These are phyloP conservation scores for Andrena bicolor DNA, from an alignment of 2,888 invertebrate genomes.

Conservation along the genomic window DNA sequence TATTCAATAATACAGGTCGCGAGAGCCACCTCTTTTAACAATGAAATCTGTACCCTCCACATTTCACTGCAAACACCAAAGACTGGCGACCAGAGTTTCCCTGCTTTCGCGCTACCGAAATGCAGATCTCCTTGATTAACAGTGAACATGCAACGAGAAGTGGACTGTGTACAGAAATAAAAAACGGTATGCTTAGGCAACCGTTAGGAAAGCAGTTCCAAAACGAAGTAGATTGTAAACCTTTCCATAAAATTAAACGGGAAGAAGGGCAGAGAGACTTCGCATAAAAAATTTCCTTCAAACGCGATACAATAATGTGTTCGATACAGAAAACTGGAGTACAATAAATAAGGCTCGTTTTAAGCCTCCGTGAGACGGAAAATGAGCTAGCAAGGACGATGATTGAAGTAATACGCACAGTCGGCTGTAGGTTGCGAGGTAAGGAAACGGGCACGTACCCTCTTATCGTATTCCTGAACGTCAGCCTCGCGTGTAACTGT, in stretches of 20 bases:
- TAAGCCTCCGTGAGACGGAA: slow-evolving; percentile 34
- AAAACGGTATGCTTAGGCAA: too few species aligned
- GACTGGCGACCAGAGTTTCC: neutral
- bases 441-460: slow-evolving; percentile 69
- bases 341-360: slow-evolving; percentile 1
- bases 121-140: neutral
- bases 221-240: too few species aligned
- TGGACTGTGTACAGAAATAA: neutral
- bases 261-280: too few species aligned
- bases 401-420: slow-evolving; percentile 62
- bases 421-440: slow-evolving; percentile 64
- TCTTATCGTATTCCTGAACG: slow-evolving; percentile 83
- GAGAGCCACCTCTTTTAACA: too few species aligned
- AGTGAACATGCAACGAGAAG: neutral
- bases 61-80: neutral
- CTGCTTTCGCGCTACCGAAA: neutral
- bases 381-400: slow-evolving; percentile 41
- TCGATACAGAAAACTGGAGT: neutral
- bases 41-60: neutral
- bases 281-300: neutral
- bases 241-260: too few species aligned
- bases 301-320: neutral
- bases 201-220: neutral
- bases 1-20: too few species aligned
- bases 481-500: slow-evolving; percentile 81